Base-by-base conservation (phyloP, 2,888 invertebrate genomes). In the Poecilobothrus nobilitatus region DNA sequence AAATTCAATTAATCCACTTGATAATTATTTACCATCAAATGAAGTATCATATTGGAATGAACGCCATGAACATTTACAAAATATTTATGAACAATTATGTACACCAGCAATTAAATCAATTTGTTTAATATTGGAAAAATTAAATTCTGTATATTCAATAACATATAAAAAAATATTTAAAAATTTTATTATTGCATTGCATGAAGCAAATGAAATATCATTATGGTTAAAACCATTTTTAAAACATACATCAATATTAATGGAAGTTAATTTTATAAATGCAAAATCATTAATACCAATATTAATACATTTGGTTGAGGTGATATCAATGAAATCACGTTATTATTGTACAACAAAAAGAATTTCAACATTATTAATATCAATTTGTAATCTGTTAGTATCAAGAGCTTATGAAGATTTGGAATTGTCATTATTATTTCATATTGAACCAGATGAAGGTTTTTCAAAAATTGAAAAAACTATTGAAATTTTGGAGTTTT, bases 201-300 rank as follows among this genome's bases (percentile, higher is more conserved):
- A 91, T 20, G 95, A 96, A 83, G 89, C 94, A 6, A 88, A 92
- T 72, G 94, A 96, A 76, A 91, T 96, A 70, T 88, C 88, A 70
- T 83, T 93, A 8, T 91, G 93, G 80, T 84, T 96, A 76, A 90
- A 88, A 76, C 92, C 95, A 1, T 78, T 96, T 71, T 80, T 87
- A 67, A 77, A 81, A 4, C 77, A 77, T 67, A 78, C 77, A 1
- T 73, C 76, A 20, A 77, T 78, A 20, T 87, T 94, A 71, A 92
- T 93, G 76, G 86, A 85, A 65, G 84, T 85, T 0, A 90, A 91
- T 71, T 91, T 94, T 75, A 79, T 84, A 21, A 91, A 91, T 71
- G 81, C 88, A 0, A 84, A 84, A 71, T 74, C 78, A 8, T 79
- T 86, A 44, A 84, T 92, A 15, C 84, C 87, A 66, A 89, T 90